Evolutionary conservation across 2,888 invertebrate genomes (phyloP).

Genomic region (Drosophila percnosoma): DNA sequence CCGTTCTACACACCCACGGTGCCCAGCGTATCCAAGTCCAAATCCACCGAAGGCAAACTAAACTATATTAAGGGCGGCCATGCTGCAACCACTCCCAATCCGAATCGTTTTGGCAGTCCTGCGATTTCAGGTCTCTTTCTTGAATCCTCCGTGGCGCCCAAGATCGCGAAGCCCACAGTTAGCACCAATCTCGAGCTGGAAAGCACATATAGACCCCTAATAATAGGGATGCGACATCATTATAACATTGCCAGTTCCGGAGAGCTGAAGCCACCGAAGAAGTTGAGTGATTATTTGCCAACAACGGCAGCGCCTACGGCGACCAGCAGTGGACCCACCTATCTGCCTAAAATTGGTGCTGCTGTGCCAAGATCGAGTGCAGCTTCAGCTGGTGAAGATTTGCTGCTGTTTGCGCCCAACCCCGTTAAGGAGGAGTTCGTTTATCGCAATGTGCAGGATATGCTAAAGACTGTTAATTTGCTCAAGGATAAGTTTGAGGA

Average conservation of each 20-base stretch:
- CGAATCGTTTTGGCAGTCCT: conserved; percentile 70
- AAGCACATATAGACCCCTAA: conserved; percentile 71
- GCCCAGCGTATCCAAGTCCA: conserved; percentile 78
- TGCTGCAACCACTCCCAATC: conserved; percentile 70
- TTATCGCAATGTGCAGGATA: conserved; percentile 89
- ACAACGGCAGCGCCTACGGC: conserved; percentile 67
- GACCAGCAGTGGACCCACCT: conserved; percentile 81
- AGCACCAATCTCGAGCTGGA: conserved; percentile 50
- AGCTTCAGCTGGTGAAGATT: conserved; percentile 66
- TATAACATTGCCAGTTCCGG: conserved; percentile 69
- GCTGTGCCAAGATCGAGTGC: conserved; percentile 55
- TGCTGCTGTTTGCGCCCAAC: conserved; percentile 75
- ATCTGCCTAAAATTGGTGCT: conserved; percentile 73
- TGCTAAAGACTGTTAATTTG: conserved; percentile 89
- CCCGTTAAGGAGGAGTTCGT: conserved; percentile 83
- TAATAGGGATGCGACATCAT: conserved; percentile 78
- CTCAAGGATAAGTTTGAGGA: conserved; percentile 86
- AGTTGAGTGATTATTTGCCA: conserved; percentile 56
- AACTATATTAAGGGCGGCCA: conserved; percentile 71
- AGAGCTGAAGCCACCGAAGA: conserved; percentile 56
- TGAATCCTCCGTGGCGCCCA: conserved; percentile 60
- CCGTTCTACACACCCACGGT: conserved; percentile 85
- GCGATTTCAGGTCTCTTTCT: conserved; percentile 58
- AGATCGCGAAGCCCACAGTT: conserved; percentile 57
- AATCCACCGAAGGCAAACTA: conserved; percentile 74